Percentiles rank a stretch among this genome's conserved stretches.
Evolutionary conservation across 2,888 invertebrate species (phyloP).

Genomic region (Limnephilus lunatus): DNA sequence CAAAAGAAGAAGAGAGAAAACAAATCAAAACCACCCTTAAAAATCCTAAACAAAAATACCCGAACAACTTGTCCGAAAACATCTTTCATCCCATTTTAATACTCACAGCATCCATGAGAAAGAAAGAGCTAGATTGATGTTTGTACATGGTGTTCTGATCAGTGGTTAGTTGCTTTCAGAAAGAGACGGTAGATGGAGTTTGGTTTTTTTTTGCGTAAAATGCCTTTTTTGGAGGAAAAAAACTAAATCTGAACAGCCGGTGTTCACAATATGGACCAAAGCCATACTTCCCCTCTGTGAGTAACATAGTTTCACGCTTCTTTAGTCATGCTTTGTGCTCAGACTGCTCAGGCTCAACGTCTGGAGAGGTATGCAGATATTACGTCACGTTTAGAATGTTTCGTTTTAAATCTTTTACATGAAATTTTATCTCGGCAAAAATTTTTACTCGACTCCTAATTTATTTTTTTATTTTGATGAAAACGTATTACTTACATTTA

Average conservation of each 20-base stretch:
- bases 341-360: not conserved
- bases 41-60: not conserved
- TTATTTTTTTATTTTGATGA: no score
- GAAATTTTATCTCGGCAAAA: no score
- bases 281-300: conserved; percentile 6
- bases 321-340: not conserved
- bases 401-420: not conserved
- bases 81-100: conserved; percentile 16
- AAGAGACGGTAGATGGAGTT: conserved; percentile 14
- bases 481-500: no score
- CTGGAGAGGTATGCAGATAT: not conserved
- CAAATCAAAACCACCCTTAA: conserved; percentile 25
- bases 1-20: conserved; percentile 6
- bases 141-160: not conserved
- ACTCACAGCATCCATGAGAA: no score
- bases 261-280: conserved; percentile 38
- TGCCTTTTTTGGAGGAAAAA: conserved; percentile 53
- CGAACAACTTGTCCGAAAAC: conserved; percentile 45
- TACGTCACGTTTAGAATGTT: not conserved
- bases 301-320: conserved; percentile 22
- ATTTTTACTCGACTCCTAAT: no score
- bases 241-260: conserved; percentile 55
- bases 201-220: conserved; percentile 51
- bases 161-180: not conserved
- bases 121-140: not conserved